Base-by-base conservation (phyloP, 2,888 invertebrate genomes). In the Zhuqinia jingwanae region DNA sequence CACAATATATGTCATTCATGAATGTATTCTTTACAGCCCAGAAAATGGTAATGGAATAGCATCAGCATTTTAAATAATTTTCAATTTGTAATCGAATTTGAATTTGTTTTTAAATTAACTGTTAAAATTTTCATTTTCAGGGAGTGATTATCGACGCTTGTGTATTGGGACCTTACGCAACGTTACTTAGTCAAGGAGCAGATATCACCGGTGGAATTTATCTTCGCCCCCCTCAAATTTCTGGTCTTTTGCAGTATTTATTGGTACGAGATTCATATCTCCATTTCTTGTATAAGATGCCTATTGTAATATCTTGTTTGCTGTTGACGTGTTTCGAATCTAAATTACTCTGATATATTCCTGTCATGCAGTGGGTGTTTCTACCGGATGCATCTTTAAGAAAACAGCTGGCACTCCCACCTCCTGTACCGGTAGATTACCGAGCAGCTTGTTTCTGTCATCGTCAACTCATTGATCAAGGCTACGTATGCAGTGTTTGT, bases 1-100 rank as follows among this genome's bases (percentile, higher is more conserved):
- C 97, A 0, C 99, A 99, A 92, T 99, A 99, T 92, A 98, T 99
- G 95, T 98, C 97, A 92, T 98, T 98, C 91, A 99, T 99, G 98
- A 99, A 99, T 92, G 96, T 97, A 1, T 98, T 99, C 92, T 99
- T 99, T 92, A 97, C 99, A 1, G 98, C 99, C 1, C 97, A 97
- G 92, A 97, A 96, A 93, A 93, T 93, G 92, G 94, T 94, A 92
- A 91, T 92, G n/a, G n/a, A n/a, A n/a, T 36, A 36, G 3, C 5
- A 36, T n/a, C 3, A 53, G 11, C 3, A 8, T 8, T 25, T 63
- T 17, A 25, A 63, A 3, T n/a, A 17, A n/a, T 53, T n/a, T 53
- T n/a, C n/a, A n/a, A n/a, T n/a, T n/a, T n/a, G n/a, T n/a, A n/a
- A n/a, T n/a, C n/a, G n/a, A n/a, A n/a, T n/a, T n/a, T n/a, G n/a